phyloP scores from a whole-genome alignment of 2,113 vertebrate genomes.

The Ahaetulla prasina region DNA sequence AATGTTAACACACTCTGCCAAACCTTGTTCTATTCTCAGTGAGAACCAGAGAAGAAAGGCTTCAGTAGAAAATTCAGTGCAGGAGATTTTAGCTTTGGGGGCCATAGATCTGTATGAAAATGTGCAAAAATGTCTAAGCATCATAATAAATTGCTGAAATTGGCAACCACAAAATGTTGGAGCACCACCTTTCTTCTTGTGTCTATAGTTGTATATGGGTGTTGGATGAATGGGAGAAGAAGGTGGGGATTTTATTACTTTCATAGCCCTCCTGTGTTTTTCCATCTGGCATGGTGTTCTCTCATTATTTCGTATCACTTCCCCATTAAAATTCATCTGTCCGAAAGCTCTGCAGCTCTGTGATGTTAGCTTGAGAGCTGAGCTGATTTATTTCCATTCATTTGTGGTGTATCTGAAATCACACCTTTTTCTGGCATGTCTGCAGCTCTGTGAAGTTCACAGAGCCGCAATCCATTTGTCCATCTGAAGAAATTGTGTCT shows the following conservation, averaged over 20 bases:
- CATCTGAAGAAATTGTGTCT: neutral
- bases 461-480: neutral
- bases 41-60: neutral
- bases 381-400: neutral
- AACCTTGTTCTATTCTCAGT: neutral
- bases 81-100: neutral
- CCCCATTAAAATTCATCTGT: neutral
- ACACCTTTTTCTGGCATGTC: neutral
- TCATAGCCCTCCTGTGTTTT: neutral
- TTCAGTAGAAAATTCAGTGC: neutral
- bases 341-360: neutral
- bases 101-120: neutral
- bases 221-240: neutral
- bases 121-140: neutral
- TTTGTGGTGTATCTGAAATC: neutral
- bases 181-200: neutral
- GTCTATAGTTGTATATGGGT: neutral
- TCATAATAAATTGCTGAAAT: neutral
- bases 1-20: neutral
- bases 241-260: neutral
- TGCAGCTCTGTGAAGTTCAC: neutral
- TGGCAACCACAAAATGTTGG: neutral
- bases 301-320: neutral
- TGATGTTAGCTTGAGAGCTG: neutral
- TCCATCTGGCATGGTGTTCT: neutral